Percentiles rank a stretch among this genome's conserved stretches.
Evolutionary conservation across 2,888 invertebrate species (phyloP).

Genomic region (Napeogenes sylphis): DNA sequence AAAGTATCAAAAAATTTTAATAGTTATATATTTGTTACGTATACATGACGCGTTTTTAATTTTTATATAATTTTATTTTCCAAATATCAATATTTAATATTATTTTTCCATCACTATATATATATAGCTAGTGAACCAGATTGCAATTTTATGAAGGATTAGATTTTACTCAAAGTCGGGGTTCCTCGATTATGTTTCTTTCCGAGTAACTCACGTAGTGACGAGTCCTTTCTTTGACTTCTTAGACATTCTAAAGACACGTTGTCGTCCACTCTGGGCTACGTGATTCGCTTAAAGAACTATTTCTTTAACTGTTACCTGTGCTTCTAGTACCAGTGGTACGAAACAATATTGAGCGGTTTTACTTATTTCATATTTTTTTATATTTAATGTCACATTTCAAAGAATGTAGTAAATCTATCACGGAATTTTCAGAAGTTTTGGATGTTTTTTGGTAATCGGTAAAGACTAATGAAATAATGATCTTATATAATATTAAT

Average conservation of each 20-base stretch:
- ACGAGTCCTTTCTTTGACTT: slow-evolving; percentile 31
- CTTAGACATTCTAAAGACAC: slow-evolving; percentile 50
- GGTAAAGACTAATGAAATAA: too few relatives aligned
- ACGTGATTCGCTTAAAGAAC: slow-evolving; percentile 55
- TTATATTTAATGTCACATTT: too few relatives aligned
- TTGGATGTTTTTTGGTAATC: too few relatives aligned
- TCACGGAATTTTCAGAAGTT: too few relatives aligned
- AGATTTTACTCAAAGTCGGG: neutral
- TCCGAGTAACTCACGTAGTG: slow-evolving; percentile 27
- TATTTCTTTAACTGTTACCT: slow-evolving; percentile 37
- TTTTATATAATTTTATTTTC: too few relatives aligned
- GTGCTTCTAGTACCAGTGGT: slow-evolving; percentile 13
- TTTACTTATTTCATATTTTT: neutral
- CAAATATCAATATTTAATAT: neutral
- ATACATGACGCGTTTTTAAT: neutral
- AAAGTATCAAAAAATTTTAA: neutral
- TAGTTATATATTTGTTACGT: neutral
- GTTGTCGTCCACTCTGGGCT: slow-evolving; percentile 47
- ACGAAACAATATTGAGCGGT: slow-evolving; percentile 11
- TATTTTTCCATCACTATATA: too few relatives aligned
- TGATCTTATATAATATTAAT: too few relatives aligned
- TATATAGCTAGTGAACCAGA: neutral
- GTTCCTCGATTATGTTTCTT: slow-evolving; percentile 16
- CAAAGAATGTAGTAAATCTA: too few relatives aligned
- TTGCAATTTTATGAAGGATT: neutral